Evolutionary conservation across 2,888 invertebrate species (phyloP), one percentile per base, ranked within the genome.

Genomic region (Incurvaria masculella): DNA sequence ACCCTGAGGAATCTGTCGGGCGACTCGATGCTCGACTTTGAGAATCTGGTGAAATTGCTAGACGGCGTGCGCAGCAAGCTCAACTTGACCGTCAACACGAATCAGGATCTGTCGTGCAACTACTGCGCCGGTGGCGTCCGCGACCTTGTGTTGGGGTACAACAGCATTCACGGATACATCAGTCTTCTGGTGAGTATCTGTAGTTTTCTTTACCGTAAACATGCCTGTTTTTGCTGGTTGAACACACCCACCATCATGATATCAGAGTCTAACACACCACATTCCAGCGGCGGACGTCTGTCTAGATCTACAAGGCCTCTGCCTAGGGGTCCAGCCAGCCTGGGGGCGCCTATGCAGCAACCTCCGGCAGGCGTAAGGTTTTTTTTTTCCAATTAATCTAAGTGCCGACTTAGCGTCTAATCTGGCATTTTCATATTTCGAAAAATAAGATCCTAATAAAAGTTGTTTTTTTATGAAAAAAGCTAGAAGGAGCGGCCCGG

Each of bases 151-250:
- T 62, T 80, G 2, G 76, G 78, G 0, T 92, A 92, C 66, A 82
- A 84, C 52, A 72, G 83, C 45, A 81, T 87, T 51, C 95, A 96
- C 65, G 92, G 93, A 51, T 93, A 91, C 65, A 81, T 91, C 53
- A 89, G 92, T 46, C 78, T 94, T 14, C 74, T 88, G 56, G 91
- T 95, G 61, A 82, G 83, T 76, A 59, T 43, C 16, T 26, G 18
- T 20, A 43, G n/a, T 43, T 23, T 16, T 41, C 11, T 33, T 18
- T 21, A 40, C 38, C 42, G 16, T 20, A 21, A 19, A 21, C 27
- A 20, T 48, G 27, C 27, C 43, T 42, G 27, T 21, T 17, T n/a
- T 42, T 40, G 43, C 18, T 26, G 43, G 47, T 49, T 48, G 42
- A 48, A 41, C 51, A 52, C 52, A 53, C 49, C 49, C 52, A 45